Evolutionary conservation across 2,797 vertebrate genomes (phyloP).

Genomic region (Xenopus petersii): DNA sequence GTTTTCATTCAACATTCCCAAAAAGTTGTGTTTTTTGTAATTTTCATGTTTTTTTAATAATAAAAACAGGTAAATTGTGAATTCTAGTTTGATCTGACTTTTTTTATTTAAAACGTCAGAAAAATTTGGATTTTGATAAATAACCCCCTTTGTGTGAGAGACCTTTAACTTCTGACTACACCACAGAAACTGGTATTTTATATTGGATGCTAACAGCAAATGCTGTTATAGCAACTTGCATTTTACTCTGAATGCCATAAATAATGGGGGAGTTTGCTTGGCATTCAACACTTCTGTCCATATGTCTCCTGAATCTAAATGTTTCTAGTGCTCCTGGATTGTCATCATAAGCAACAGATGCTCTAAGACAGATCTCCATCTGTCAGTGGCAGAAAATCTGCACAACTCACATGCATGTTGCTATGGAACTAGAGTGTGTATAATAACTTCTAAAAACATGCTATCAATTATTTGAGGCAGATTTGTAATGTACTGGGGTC

Average conservation of each 20-base stretch:
- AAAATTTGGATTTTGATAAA: no score
- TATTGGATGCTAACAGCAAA: no score
- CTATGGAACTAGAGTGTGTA: not conserved
- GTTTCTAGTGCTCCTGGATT: constrained; percentile 42
- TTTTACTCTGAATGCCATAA: constrained; percentile 31
- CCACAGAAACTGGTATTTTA: no score
- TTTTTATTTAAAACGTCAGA: no score
- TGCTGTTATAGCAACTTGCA: constrained; percentile 8
- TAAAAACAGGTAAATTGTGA: no score
- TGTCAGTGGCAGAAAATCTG: constrained; percentile 9
- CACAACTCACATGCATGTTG: not conserved
- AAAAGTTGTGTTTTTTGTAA: no score
- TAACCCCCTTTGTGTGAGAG: no score
- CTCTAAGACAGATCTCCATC: constrained; percentile 36
- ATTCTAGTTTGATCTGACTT: no score
- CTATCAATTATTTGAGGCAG: not conserved
- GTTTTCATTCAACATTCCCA: no score
- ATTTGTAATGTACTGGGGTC: not conserved
- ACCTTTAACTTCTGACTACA: no score
- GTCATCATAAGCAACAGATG: constrained; percentile 46
- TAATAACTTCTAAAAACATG: not conserved
- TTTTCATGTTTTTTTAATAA: no score
- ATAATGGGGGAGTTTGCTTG: constrained; percentile 43
- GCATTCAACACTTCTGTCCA: constrained; percentile 26
- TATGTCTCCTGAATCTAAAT: constrained; percentile 40